phyloP scores from a whole-genome alignment of 2,113 vertebrate species.

The Noturus placidus region DNA sequence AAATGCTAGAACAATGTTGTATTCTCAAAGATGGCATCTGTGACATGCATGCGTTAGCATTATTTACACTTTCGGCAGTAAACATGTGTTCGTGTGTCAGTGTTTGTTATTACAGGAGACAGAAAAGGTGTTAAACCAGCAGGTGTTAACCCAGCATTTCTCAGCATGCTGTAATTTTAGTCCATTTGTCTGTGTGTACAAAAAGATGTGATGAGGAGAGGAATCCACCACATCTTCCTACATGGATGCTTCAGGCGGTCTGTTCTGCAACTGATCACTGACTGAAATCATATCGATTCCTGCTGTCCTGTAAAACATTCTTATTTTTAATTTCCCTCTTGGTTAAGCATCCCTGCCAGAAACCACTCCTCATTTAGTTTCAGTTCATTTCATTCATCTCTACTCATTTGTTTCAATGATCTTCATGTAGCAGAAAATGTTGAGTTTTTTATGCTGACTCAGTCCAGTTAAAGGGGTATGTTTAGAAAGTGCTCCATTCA shows the following conservation, averaged over 20 bases:
- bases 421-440: not conserved
- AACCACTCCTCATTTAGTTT: not conserved
- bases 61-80: not conserved
- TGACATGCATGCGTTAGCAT: not conserved
- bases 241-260: not conserved
- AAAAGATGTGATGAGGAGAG: not conserved
- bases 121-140: not conserved
- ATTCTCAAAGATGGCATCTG: not conserved
- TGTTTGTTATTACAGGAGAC: not conserved
- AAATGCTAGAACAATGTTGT: not conserved
- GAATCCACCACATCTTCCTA: not conserved
- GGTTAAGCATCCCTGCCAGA: not conserved
- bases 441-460: not conserved
- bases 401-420: not conserved
- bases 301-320: conserved; percentile 5
- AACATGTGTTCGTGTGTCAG: not conserved
- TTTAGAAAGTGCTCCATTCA: not conserved
- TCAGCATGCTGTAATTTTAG: not conserved
- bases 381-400: not conserved
- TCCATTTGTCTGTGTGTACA: not conserved
- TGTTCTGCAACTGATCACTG: conserved; percentile 14
- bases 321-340: conserved; percentile 3
- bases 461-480: not conserved
- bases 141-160: not conserved
- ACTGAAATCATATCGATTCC: conserved; percentile 6